Conservation (phyloP, 2,113 vertebrate species). For the Spermophilus dauricus region DNA sequence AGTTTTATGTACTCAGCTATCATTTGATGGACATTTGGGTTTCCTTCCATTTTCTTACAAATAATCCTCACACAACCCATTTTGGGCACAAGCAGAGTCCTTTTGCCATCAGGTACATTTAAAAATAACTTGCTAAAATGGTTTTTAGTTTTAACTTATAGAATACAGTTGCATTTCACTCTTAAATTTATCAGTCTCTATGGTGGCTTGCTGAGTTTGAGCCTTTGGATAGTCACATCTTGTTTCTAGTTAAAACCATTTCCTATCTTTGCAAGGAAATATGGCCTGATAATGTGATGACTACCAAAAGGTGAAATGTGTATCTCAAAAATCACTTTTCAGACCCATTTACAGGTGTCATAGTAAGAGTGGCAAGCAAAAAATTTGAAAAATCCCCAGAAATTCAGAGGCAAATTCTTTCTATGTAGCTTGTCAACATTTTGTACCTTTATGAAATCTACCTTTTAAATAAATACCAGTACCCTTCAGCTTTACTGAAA, state of each 20-base stretch:
- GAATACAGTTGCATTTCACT: not conserved
- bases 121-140: constrained; percentile 15
- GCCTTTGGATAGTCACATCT: not conserved
- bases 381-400: not conserved
- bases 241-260: constrained; percentile 1
- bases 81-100: not conserved
- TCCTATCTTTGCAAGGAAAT: not conserved
- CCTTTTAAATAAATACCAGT: not conserved
- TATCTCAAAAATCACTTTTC: not conserved
- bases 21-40: not conserved
- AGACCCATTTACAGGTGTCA: not conserved
- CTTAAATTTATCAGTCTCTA: not conserved
- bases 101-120: not conserved
- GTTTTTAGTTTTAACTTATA: constrained; percentile 34
- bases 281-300: not conserved
- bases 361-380: not conserved
- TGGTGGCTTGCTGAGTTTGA: not conserved
- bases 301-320: not conserved
- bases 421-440: not conserved
- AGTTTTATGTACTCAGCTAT: not conserved
- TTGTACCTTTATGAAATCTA: constrained; percentile 3
- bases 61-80: not conserved
- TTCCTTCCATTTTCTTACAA: not conserved
- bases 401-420: constrained; percentile 19
- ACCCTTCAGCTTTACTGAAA: not conserved